A percentile compares a stretch with the other conserved stretches of the same genome.
These are phyloP conservation scores for Petrocephalus zakoni DNA, from an alignment of 2,113 vertebrate species.

Conservation along the genomic window DNA sequence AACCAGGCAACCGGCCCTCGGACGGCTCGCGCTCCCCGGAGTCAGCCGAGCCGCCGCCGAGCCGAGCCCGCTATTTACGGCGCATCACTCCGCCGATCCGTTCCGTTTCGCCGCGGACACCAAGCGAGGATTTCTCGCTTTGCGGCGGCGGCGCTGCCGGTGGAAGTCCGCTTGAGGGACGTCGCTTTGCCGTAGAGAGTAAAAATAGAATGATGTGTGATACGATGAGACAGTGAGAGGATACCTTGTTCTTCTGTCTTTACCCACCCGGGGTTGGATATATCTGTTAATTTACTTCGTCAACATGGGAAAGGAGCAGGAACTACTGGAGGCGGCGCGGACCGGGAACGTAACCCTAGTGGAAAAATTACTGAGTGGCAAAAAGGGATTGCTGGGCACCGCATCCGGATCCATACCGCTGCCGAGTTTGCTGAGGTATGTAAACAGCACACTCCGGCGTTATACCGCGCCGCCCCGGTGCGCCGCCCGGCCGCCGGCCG, in stretches of 20 bases:
- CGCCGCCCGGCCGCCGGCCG: not conserved
- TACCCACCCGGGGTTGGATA: slow-evolving; percentile 31
- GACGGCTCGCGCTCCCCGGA: slow-evolving; percentile 17
- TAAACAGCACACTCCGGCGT: slow-evolving; percentile 13
- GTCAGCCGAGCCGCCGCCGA: slow-evolving; percentile 21
- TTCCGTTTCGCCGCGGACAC: slow-evolving; percentile 27
- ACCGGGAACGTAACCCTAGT: slow-evolving; percentile 92
- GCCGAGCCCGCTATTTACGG: slow-evolving; percentile 27
- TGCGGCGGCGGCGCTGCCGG: slow-evolving; percentile 39
- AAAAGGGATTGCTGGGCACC: slow-evolving; percentile 88
- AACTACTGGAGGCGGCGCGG: slow-evolving; percentile 92
- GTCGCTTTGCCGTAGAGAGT: slow-evolving; percentile 24
- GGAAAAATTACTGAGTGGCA: slow-evolving; percentile 92
- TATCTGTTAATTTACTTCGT: slow-evolving; percentile 46
- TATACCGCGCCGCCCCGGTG: not conserved
- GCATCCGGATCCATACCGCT: slow-evolving; percentile 87
- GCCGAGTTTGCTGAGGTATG: slow-evolving; percentile 90
- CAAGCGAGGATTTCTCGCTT: slow-evolving; percentile 25
- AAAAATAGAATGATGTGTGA: slow-evolving; percentile 19
- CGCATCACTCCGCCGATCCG: slow-evolving; percentile 19
- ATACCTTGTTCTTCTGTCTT: slow-evolving; percentile 12
- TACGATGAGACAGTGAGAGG: slow-evolving; percentile 24
- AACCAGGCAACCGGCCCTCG: slow-evolving; percentile 34
- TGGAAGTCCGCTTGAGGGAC: slow-evolving; percentile 25
- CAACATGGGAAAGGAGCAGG: slow-evolving; percentile 95